phyloP scores from a whole-genome alignment of 2,797 vertebrate genomes.

The Odontamblyopus lacepedii region DNA sequence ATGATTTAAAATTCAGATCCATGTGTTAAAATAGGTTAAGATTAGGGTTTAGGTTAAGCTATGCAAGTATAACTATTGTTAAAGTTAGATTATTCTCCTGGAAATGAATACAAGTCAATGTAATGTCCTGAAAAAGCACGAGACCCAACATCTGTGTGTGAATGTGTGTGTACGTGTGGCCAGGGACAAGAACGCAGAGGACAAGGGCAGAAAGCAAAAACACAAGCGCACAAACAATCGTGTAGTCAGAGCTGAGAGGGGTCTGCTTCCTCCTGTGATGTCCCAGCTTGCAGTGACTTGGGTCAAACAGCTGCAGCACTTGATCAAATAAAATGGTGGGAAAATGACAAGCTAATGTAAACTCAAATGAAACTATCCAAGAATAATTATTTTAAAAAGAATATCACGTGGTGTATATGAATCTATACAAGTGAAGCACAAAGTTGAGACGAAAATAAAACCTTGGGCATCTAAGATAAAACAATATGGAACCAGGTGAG shows the following conservation, averaged over 20 bases:
- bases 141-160: too few species aligned
- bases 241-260: constrained; percentile 33
- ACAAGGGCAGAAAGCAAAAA: constrained; percentile 50
- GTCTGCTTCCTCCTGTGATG: constrained; percentile 48
- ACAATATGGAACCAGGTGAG: not conserved
- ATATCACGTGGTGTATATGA: too few species aligned
- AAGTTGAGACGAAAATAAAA: not conserved
- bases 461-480: not conserved
- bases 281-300: constrained; percentile 62
- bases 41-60: too few species aligned
- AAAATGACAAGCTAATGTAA: constrained; percentile 2
- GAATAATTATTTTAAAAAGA: too few species aligned
- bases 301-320: constrained; percentile 71
- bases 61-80: too few species aligned
- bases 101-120: too few species aligned
- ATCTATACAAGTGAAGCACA: too few species aligned
- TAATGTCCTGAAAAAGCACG: too few species aligned
- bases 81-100: too few species aligned
- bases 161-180: constrained; percentile 16
- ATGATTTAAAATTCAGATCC: too few species aligned
- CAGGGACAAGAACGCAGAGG: constrained; percentile 24
- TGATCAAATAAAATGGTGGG: constrained; percentile 14
- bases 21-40: too few species aligned
- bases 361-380: not conserved
- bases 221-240: constrained; percentile 52